A percentile compares a stretch with the other conserved stretches of the same genome.
phyloP scores from a whole-genome alignment of 2,113 vertebrate genomes.

The Ranitomeya imitator region DNA sequence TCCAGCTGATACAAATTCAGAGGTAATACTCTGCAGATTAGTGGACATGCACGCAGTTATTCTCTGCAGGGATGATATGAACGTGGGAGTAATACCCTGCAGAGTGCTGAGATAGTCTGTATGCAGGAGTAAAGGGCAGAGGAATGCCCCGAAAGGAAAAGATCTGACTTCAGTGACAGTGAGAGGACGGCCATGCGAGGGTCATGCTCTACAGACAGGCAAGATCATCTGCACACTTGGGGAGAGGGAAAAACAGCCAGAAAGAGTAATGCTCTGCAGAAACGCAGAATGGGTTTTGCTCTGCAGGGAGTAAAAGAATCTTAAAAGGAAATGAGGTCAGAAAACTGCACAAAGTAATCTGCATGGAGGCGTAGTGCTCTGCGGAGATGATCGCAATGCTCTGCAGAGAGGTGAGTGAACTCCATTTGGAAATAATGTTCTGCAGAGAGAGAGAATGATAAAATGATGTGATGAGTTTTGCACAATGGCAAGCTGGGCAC shows the following conservation, averaged over 20 bases:
- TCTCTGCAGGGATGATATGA: not conserved
- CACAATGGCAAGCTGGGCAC: not conserved
- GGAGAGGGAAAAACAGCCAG: not conserved
- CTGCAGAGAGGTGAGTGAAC: constrained; percentile 9
- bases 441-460: constrained; percentile 28
- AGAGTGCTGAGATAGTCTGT: not conserved
- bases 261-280: not conserved
- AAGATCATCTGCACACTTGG: constrained; percentile 3
- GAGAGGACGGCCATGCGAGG: not conserved
- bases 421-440: constrained; percentile 16
- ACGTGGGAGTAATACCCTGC: not conserved
- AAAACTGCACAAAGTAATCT: not conserved
- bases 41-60: not conserved
- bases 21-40: not conserved
- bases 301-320: not conserved
- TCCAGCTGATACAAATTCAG: not conserved
- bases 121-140: not conserved
- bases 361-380: not conserved
- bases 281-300: not conserved
- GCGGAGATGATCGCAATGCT: constrained; percentile 10
- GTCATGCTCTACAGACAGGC: not conserved
- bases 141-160: not conserved
- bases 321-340: constrained; percentile 23
- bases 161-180: not conserved
- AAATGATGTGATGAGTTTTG: not conserved